Percentiles rank a stretch among this genome's conserved stretches.
Evolutionary conservation across 2,797 vertebrate species (phyloP).

Genomic region (Falco cherrug): DNA sequence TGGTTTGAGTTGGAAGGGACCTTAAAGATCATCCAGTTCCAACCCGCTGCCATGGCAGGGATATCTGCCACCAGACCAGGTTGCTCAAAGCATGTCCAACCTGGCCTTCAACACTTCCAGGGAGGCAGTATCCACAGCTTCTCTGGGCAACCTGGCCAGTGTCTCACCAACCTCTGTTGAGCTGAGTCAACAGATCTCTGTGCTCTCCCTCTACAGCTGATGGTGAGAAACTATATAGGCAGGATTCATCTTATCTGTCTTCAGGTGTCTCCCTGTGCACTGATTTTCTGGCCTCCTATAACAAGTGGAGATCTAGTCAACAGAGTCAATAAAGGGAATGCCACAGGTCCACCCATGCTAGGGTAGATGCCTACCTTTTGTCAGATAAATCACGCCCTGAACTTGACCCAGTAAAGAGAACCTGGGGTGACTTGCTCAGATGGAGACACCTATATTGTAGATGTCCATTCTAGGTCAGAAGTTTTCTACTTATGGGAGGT

Average conservation of each 20-base stretch:
- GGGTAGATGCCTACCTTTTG: not conserved
- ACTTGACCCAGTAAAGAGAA: not conserved
- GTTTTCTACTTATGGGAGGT: not conserved
- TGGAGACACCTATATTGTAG: not conserved
- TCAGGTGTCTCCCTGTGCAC: not conserved
- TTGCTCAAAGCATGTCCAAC: not conserved
- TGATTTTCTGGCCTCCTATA: not conserved
- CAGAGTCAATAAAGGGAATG: not conserved
- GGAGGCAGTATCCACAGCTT: fast-evolving
- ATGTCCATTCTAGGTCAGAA: not conserved
- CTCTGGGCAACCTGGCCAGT: fast-evolving
- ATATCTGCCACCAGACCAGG: fast-evolving
- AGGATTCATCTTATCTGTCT: not conserved
- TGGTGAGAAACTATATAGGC: not conserved
- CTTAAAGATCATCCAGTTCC: not conserved
- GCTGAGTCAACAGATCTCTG: not conserved
- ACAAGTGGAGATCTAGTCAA: not conserved
- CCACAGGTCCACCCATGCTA: not conserved
- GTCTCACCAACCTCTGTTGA: not conserved
- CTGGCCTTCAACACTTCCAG: not conserved
- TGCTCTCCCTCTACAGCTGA: not conserved
- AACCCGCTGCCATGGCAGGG: not conserved
- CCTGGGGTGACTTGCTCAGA: not conserved
- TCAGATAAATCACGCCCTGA: not conserved
- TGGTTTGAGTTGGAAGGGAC: not conserved